phyloP scores from a whole-genome alignment of 2,797 vertebrate genomes.

The Valencia hispanica region DNA sequence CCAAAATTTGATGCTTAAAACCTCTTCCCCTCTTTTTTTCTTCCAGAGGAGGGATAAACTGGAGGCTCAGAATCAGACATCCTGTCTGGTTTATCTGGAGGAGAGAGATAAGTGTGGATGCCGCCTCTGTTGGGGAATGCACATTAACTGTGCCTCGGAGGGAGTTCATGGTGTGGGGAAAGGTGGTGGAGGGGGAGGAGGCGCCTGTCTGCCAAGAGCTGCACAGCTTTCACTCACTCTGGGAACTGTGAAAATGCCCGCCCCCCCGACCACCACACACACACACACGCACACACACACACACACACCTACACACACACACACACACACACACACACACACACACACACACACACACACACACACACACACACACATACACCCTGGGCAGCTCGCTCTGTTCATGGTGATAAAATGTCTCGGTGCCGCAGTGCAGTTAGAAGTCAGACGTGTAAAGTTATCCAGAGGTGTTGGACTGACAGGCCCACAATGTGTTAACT shows the following conservation, averaged over 20 bases:
- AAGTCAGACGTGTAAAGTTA: conserved; percentile 59
- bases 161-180: conserved; percentile 50
- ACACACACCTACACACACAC: background rate
- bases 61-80: conserved; percentile 65
- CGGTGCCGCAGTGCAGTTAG: conserved; percentile 18
- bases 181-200: conserved; percentile 38
- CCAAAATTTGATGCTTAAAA: conserved; percentile 59
- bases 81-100: conserved; percentile 74
- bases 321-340: conserved; percentile 12
- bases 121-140: conserved; percentile 60
- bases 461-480: conserved; percentile 67
- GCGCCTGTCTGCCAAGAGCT: conserved; percentile 64
- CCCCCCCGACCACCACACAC: conserved; percentile 49
- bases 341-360: background rate
- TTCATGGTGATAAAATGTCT: conserved; percentile 53
- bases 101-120: conserved; percentile 77
- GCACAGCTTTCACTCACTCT: conserved; percentile 71
- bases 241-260: conserved; percentile 74
- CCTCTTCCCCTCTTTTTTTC: conserved; percentile 29
- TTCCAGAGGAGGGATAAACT: conserved; percentile 47
- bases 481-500: conserved; percentile 68
- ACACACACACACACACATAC: background rate
- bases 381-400: conserved; percentile 19
- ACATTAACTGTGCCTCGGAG: conserved; percentile 74
- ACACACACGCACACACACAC: background rate